These are phyloP conservation scores for Thunnus thynnus DNA, from an alignment of 2,113 vertebrate species.

Conservation along the genomic window DNA sequence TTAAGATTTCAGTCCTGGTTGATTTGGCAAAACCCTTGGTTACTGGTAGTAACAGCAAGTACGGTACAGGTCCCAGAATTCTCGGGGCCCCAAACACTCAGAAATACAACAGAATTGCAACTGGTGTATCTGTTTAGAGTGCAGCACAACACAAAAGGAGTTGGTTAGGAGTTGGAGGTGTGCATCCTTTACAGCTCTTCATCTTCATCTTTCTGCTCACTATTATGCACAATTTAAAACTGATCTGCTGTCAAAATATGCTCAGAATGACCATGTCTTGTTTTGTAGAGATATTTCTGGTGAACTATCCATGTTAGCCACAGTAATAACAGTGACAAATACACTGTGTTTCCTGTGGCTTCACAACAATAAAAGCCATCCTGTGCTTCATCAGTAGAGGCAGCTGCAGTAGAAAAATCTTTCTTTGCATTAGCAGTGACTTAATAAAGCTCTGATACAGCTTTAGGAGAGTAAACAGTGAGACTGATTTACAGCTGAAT, in stretches of 20 bases:
- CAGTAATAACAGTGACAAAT: neutral
- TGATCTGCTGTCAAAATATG: neutral
- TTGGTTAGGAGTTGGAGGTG: neutral
- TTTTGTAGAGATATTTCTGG: too few species aligned
- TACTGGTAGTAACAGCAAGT: neutral
- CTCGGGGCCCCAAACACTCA: too few species aligned
- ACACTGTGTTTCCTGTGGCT: neutral
- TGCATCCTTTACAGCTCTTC: neutral
- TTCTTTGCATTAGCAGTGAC: neutral
- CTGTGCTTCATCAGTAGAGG: neutral
- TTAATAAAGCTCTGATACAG: neutral
- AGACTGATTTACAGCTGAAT: neutral
- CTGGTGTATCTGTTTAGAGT: neutral
- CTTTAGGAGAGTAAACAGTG: neutral
- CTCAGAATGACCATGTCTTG: too few species aligned
- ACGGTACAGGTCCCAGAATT: too few species aligned
- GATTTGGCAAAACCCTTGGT: neutral
- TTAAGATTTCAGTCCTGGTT: conserved; percentile 6
- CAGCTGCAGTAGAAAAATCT: neutral
- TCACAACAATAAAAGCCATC: neutral
- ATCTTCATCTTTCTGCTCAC: neutral
- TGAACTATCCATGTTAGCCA: too few species aligned
- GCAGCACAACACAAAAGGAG: neutral
- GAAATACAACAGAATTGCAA: neutral
- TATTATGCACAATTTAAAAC: neutral